Evolutionary conservation across 1,140 invertebrate species (phyloP), one percentile per base, ranked within the genome.

Genomic region (Temnothorax longispinosus): DNA sequence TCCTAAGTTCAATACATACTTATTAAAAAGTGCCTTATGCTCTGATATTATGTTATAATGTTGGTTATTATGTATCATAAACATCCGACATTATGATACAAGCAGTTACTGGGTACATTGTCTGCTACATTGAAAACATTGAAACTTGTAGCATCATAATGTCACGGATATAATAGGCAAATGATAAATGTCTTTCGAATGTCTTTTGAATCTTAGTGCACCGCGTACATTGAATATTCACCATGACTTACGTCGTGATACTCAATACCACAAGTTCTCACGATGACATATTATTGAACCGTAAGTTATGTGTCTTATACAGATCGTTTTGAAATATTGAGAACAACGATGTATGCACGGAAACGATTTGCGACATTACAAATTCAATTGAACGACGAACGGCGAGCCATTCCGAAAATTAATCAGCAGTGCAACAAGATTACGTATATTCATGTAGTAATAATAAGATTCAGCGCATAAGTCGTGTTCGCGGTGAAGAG

Each of bases 91-190:
- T 80, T 52, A 38, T 6, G 44, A 41, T 8, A 41, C 47, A 54
- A 35, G n/a, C n/a, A n/a, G 35, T 71, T 80, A 69, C 47, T 38
- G 1, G n/a, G 10, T 54, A 52, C 69, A 54, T 80, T 54, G 13
- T 15, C 13, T 15, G 15, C 44, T 11, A 65, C 18, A 8, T 6
- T 27, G n/a, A 18, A 27, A 38, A 80, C n/a, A 52, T 52, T 69
- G 15, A 41, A 52, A 54, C 27, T 7, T 52, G 35, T 41, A 69
- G 32, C 47, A 47, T 80, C 32, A 15, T 13, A 71, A 54, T 47
- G 44, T 58, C 52, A 77, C 1, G 47, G n/a, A 52, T 52, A 67
- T 81, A 69, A 81, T 69, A 44, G n/a, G 13, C 8, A 54, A 81
- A 67, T 71, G 47, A 69, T 54, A 44, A 69, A 54, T 80, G 35